These are phyloP conservation scores for Pseudolycoriella hygida DNA, from an alignment of 2,888 invertebrate genomes.

Conservation along the genomic window DNA sequence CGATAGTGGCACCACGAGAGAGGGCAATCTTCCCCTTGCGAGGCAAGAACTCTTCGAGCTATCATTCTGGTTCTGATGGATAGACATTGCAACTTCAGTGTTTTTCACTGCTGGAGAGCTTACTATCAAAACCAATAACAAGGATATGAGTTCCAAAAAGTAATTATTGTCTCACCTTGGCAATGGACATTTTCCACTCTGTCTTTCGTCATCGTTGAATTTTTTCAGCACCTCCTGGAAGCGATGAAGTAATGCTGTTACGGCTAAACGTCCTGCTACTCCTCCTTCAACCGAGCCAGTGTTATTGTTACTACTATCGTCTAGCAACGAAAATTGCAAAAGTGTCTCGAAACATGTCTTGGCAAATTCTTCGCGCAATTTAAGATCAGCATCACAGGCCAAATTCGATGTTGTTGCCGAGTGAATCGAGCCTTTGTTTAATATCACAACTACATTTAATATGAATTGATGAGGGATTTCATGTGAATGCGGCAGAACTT, in stretches of 20 bases:
- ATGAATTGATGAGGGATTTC: conserved; percentile 66
- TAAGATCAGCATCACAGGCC: conserved; percentile 63
- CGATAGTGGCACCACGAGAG: too few relatives aligned
- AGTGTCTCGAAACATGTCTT: conserved; percentile 92
- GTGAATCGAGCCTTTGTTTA: conserved; percentile 75
- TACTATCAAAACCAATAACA: too few relatives aligned
- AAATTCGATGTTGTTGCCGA: conserved; percentile 43
- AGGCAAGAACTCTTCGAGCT: too few relatives aligned
- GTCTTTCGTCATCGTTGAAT: conserved; percentile 68
- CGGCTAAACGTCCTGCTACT: conserved; percentile 60
- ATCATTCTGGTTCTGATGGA: too few relatives aligned
- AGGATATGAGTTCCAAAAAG: too few relatives aligned
- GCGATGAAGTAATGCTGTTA: conserved; percentile 77
- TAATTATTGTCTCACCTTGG: too few relatives aligned
- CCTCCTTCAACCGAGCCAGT: conserved; percentile 29
- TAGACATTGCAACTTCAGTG: too few relatives aligned
- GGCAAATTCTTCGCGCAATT: conserved; percentile 86
- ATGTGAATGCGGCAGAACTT: conserved; percentile 63
- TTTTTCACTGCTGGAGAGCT: too few relatives aligned
- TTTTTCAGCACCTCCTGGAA: conserved; percentile 84
- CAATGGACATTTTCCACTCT: conserved; percentile 70
- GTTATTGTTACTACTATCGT: conserved; percentile 37
- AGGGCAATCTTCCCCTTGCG: too few relatives aligned
- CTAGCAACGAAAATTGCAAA: conserved; percentile 77
- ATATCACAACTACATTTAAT: conserved; percentile 60